Evolutionary conservation across 2,797 vertebrate genomes (phyloP), one percentile per base, ranked within the genome.

Genomic region (Peromyscus eremicus): DNA sequence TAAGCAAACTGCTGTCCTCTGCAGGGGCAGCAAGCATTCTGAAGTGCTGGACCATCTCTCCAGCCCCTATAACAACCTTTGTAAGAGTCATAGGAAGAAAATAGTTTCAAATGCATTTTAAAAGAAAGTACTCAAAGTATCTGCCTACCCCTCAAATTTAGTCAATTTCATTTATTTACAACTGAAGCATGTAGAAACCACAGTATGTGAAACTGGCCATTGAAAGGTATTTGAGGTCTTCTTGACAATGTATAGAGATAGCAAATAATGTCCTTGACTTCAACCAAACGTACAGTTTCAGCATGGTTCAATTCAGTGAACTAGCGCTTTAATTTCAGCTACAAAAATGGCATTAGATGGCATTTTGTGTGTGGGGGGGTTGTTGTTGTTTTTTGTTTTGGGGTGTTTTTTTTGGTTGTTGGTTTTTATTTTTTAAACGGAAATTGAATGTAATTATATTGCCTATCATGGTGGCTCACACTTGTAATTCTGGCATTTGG

Each of bases 281-380:
- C 37, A 89, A 52, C 19, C 85, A 86, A 62, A 96, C 92, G 91
- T n/a, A 40, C 40, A 46, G 79, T 95, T 93, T 97, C 34, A 89
- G 25, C 5, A 43, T 49, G 57, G 43, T 84, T 79, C 16, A n/a
- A 6, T 89, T 66, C 71, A 95, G 84, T 16, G 2, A 73, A 91
- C 11, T 17, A 2, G 16, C 80, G 1, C 92, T 43, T 88, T 89
- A 43, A 9, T 43, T 73, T 95, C 64, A 80, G 57, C 32, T 25
- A 55, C 29, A n/a, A 92, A 96, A 95, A 91, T 80, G 40, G 66
- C 37, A 37, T 92, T 86, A 87, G 43, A 13, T 77, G 25, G 43
- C n/a, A n/a, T n/a, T n/a, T n/a, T n/a, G n/a, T n/a, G n/a, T n/a
- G n/a, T n/a, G n/a, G n/a, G n/a, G n/a, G n/a, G n/a, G n/a, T n/a